phyloP scores from a whole-genome alignment of 2,797 vertebrate species.

The Smutsia temminckii region DNA sequence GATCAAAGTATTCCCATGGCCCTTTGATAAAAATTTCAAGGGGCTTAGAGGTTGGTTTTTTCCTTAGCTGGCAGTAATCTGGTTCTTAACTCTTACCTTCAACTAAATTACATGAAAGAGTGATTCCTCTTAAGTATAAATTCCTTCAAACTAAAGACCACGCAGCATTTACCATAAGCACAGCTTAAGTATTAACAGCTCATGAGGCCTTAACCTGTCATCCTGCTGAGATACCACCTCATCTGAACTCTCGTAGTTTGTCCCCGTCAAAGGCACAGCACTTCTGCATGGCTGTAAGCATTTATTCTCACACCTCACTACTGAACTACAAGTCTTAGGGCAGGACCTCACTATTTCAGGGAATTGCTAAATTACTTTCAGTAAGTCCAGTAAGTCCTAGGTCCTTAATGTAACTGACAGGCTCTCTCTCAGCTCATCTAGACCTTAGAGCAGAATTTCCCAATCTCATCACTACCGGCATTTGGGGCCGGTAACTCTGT shows the following conservation, averaged over 20 bases:
- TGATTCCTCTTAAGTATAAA: neutral
- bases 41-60: neutral
- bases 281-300: neutral
- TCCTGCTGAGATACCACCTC: neutral
- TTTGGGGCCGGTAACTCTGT: neutral
- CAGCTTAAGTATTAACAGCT: conserved; percentile 35
- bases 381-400: neutral
- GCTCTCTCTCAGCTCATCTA: neutral
- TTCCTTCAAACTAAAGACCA: neutral
- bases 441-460: neutral
- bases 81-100: conserved; percentile 17
- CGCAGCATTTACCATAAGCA: conserved; percentile 44
- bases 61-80: neutral
- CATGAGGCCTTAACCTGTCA: neutral
- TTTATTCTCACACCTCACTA: neutral
- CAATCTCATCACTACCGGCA: neutral
- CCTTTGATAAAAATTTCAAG: conserved; percentile 27
- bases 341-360: conserved; percentile 18
- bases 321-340: neutral
- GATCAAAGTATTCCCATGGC: neutral
- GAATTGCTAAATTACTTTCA: conserved; percentile 14
- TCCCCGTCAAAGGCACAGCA: neutral
- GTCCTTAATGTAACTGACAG: neutral
- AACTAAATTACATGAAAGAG: neutral
- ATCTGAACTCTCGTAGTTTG: neutral